phyloP scores from a whole-genome alignment of 1,140 invertebrate species.

The Pemphigus obesinymphae region DNA sequence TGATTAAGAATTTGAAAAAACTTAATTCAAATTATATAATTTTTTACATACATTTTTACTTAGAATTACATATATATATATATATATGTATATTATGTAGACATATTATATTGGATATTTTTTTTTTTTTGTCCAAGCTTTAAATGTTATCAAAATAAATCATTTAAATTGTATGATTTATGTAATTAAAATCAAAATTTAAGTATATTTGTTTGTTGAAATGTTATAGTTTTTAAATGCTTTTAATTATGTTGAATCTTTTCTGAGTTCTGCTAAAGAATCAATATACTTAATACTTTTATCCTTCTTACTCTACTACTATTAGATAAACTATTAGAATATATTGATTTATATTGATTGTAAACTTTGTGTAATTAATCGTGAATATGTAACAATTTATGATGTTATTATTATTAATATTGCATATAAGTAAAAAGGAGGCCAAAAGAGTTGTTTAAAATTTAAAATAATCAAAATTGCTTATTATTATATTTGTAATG shows the following conservation, averaged over 20 bases:
- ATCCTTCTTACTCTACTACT: neutral
- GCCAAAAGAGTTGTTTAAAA: neutral
- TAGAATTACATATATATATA: too few relatives aligned
- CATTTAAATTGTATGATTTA: neutral
- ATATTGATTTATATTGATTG: neutral
- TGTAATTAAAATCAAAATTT: neutral
- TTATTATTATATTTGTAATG: neutral
- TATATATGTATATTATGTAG: too few relatives aligned
- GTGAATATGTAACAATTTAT: neutral
- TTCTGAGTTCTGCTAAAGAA: neutral
- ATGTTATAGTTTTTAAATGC: conserved; percentile 17
- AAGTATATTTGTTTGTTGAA: neutral
- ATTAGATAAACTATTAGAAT: neutral
- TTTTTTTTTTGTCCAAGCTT: neutral
- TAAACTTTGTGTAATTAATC: neutral
- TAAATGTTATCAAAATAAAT: neutral
- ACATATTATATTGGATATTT: neutral
- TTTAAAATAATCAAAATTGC: neutral
- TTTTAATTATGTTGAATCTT: neutral
- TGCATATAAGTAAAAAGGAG: neutral
- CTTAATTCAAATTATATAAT: neutral
- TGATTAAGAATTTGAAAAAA: neutral
- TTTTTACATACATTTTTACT: too few relatives aligned
- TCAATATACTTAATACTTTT: neutral
- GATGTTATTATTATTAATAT: neutral